Percentiles rank a stretch among this genome's conserved stretches.
Evolutionary conservation across 2,888 invertebrate species (phyloP).

Genomic region (Lordiphosa andalusiaca): DNA sequence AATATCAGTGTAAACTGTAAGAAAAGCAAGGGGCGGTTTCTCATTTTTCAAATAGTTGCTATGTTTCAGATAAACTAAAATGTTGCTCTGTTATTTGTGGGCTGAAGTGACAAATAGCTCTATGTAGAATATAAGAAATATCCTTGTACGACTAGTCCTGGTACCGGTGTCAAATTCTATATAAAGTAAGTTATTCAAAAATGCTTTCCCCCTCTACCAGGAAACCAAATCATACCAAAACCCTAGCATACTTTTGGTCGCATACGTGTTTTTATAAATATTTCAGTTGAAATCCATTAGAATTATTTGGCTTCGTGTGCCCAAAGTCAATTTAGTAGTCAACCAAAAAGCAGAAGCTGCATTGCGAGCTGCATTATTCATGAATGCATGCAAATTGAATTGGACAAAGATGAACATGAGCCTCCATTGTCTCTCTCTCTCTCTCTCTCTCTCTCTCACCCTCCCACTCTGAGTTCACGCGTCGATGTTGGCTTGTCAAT

Average conservation of each 20-base stretch:
- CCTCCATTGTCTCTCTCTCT: constrained; percentile 32
- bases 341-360: constrained; percentile 36
- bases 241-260: constrained; percentile 13
- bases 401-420: constrained; percentile 55
- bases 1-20: no score
- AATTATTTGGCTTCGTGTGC: constrained; percentile 41
- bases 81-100: no score
- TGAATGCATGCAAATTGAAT: constrained; percentile 78
- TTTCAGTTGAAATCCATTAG: constrained; percentile 59
- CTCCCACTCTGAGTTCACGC: constrained; percentile 4
- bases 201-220: no score
- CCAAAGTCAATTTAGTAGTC: constrained; percentile 8
- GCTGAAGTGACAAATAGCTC: no score
- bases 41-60: no score
- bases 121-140: no score
- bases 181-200: no score
- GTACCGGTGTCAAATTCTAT: no score
- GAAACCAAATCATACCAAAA: background rate
- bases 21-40: no score
- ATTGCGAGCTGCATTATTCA: constrained; percentile 70
- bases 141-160: no score
- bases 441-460: background rate
- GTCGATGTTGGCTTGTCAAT: constrained; percentile 43
- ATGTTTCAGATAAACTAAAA: no score
- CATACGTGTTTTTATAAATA: constrained; percentile 39